Evolutionary conservation across 2,113 vertebrate genomes (phyloP), one percentile per base, ranked within the genome.

Genomic region (Potamarius usumacintae): DNA sequence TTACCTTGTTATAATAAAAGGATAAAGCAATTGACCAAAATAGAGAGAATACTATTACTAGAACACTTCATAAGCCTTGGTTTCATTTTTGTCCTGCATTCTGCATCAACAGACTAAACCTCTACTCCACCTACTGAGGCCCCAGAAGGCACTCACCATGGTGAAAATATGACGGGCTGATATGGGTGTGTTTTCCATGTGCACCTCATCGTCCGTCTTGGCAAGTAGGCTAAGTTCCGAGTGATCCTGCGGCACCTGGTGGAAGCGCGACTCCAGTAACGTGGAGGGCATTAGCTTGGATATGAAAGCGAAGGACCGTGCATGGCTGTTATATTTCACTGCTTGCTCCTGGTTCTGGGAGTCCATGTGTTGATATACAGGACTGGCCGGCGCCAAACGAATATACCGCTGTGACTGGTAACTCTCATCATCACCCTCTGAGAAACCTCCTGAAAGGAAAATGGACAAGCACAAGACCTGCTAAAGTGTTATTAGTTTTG

Each of bases 101-200:
- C n/a, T 60, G 78, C 42, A 62, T 48, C 22, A 76, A 34, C 12
- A 62, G 60, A 74, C 4, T 50, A 85, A 76, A 48, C 22, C 14
- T 80, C 12, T 80, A 22, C 48, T 63, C 25, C 14, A 15, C 48
- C 74, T 22, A 50, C 76, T 42, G 12, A 7, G 20, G 53, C 50
- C 58, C 15, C 48, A 85, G 48, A 52, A 58, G 74, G 48, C 62
- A 82, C 89, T 83, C 87, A 93, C 92, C 90, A 93, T 87, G 30
- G 89, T 91, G 79, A 92, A 74, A 22, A 89, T 88, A 84, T 88
- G 90, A 50, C 83, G 82, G 42, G 87, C 84, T 42, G 91, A 89
- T 30, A 89, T 42, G 1, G 87, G 89, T 15, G 80, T 78, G 60
- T 89, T 89, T 60, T 91, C 88, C 78, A 89, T 85, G 60, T 69